Evolutionary conservation across 2,797 vertebrate genomes (phyloP).

Genomic region (Schizopygopsis malacanthus): DNA sequence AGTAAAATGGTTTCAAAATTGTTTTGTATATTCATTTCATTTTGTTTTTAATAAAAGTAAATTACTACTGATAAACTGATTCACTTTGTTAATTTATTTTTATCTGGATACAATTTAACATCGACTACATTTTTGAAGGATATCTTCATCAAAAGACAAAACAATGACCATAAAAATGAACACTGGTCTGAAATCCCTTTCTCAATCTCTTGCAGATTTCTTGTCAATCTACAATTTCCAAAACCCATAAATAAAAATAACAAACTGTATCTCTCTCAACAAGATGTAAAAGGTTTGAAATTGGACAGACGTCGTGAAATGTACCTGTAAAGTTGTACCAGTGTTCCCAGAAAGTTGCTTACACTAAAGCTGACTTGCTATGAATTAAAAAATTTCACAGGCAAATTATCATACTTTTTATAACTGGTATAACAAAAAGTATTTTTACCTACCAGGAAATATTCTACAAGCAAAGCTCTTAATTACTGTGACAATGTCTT

Average conservation of each 20-base stretch:
- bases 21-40: not conserved
- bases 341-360: not conserved
- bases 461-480: not conserved
- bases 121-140: not conserved
- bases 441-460: not conserved
- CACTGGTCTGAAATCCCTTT: not conserved
- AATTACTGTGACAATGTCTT: not conserved
- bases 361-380: not conserved
- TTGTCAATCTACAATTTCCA: too few species aligned
- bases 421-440: not conserved
- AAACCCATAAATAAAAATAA: not conserved
- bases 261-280: not conserved
- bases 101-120: not conserved
- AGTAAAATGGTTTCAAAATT: too few species aligned
- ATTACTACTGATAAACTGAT: not conserved
- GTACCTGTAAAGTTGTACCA: not conserved
- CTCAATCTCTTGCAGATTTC: not conserved
- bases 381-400: not conserved
- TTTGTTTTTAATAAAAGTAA: not conserved
- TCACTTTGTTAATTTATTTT: not conserved
- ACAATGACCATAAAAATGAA: not conserved
- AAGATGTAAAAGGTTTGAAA: not conserved
- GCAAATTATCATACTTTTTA: not conserved
- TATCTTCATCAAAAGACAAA: not conserved
- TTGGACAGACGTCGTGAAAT: not conserved